Evolutionary conservation across 2,113 vertebrate species (phyloP).

Genomic region (Phyllopteryx taeniolatus): DNA sequence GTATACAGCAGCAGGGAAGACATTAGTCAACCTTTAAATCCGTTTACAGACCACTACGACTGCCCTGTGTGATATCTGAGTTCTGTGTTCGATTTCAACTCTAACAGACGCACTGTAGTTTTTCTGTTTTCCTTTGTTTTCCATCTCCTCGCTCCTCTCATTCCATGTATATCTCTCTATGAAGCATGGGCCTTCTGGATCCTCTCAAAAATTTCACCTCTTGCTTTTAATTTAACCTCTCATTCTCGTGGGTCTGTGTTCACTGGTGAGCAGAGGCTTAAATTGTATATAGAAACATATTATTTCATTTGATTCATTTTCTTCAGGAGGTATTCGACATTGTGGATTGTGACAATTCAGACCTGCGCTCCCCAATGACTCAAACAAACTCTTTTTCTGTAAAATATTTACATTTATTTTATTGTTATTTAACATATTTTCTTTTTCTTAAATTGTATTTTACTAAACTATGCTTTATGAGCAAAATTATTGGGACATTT

Average conservation of each 20-base stretch:
- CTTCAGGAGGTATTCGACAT: no score
- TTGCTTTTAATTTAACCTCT: slow-evolving; percentile 32
- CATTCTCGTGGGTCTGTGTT: slow-evolving; percentile 33
- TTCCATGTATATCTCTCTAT: slow-evolving; percentile 15
- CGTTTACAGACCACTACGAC: background rate
- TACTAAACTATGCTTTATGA: no score
- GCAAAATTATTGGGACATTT: no score
- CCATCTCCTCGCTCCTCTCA: slow-evolving; percentile 20
- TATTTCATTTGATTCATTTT: no score
- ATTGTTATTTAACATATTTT: no score
- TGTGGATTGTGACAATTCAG: no score
- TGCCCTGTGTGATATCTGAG: slow-evolving; percentile 15
- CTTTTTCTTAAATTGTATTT: no score
- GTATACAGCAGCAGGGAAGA: background rate
- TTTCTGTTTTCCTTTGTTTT: slow-evolving; percentile 32
- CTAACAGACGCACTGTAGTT: slow-evolving; percentile 20
- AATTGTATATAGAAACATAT: slow-evolving; percentile 1
- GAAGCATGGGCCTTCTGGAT: slow-evolving; percentile 12
- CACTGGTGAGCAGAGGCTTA: slow-evolving; percentile 15
- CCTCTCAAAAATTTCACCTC: slow-evolving; percentile 47
- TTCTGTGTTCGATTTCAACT: slow-evolving; percentile 20
- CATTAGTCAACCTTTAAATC: background rate
- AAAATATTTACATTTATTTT: no score
- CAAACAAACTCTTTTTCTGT: no score
- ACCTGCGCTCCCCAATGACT: no score